These are phyloP conservation scores for Synanthedon tipuliformis DNA, from an alignment of 2,888 invertebrate genomes.

Conservation along the genomic window DNA sequence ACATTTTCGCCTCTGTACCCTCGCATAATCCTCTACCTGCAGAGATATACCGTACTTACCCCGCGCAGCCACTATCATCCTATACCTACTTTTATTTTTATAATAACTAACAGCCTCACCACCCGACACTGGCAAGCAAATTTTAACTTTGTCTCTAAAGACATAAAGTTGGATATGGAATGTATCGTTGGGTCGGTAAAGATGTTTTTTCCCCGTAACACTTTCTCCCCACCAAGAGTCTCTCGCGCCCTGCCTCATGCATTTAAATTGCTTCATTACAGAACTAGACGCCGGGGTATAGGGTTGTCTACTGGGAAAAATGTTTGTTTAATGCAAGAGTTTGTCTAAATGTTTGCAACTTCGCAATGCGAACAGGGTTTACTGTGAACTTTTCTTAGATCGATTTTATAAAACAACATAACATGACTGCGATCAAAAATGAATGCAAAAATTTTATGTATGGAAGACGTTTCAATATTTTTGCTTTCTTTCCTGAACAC, in stretches of 20 bases:
- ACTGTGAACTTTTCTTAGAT: too few relatives aligned
- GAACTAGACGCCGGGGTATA: conserved; percentile 58
- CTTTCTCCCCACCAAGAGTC: conserved; percentile 55
- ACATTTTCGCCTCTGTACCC: conserved; percentile 61
- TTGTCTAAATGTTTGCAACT: not conserved
- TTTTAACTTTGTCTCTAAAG: not conserved
- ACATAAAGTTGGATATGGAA: conserved; percentile 16
- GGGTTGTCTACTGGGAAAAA: conserved; percentile 42
- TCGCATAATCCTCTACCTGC: conserved; percentile 64
- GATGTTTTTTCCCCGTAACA: conserved; percentile 19
- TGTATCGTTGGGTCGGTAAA: conserved; percentile 14
- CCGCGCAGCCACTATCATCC: conserved; percentile 64
- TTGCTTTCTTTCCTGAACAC: too few relatives aligned
- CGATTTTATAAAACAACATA: too few relatives aligned
- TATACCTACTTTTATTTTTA: conserved; percentile 42
- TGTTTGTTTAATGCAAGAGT: not conserved
- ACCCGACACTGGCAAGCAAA: conserved; percentile 3
- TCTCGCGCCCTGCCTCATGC: conserved; percentile 71
- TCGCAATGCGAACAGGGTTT: too few relatives aligned
- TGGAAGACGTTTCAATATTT: too few relatives aligned
- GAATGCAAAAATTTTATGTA: too few relatives aligned
- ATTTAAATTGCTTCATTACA: conserved; percentile 73
- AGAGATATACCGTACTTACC: conserved; percentile 65
- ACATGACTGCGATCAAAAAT: too few relatives aligned
- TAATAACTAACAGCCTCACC: conserved; percentile 11